Evolutionary conservation across 2,113 vertebrate species (phyloP).

Genomic region (Paracanthobrama guichenoti): DNA sequence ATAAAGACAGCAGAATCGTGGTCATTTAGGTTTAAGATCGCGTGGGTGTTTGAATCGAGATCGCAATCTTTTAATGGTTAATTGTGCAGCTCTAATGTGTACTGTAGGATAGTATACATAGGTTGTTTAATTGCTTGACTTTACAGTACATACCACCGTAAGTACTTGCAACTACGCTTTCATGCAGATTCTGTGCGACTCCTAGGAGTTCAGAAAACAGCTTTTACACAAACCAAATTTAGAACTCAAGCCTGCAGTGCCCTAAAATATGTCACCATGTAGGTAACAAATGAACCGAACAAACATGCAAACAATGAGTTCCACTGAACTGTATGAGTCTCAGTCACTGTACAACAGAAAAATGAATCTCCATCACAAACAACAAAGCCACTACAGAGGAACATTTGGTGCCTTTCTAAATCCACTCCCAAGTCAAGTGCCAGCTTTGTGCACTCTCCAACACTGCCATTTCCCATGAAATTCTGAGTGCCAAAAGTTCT

Average conservation of each 20-base stretch:
- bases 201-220: not conserved
- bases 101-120: not conserved
- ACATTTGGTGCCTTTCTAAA: slow-evolving; percentile 29
- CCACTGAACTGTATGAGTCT: not conserved
- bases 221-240: not conserved
- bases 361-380: not conserved
- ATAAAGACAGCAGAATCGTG: too few species aligned
- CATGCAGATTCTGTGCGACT: not conserved
- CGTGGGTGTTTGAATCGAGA: too few species aligned
- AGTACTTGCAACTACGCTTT: not conserved
- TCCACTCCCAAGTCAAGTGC: not conserved
- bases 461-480: not conserved
- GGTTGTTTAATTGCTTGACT: not conserved
- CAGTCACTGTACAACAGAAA: not conserved
- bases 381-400: slow-evolving; percentile 8
- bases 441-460: slow-evolving; percentile 6
- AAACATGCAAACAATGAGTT: not conserved
- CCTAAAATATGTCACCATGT: not conserved
- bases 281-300: not conserved
- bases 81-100: too few species aligned
- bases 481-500: slow-evolving; percentile 18
- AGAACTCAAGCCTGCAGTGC: not conserved
- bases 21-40: too few species aligned
- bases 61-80: too few species aligned
- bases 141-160: too few species aligned